Evolutionary conservation across 2,888 invertebrate genomes (phyloP), one percentile per base, ranked within the genome.

Genomic region (Lasioglossum leucozonium): DNA sequence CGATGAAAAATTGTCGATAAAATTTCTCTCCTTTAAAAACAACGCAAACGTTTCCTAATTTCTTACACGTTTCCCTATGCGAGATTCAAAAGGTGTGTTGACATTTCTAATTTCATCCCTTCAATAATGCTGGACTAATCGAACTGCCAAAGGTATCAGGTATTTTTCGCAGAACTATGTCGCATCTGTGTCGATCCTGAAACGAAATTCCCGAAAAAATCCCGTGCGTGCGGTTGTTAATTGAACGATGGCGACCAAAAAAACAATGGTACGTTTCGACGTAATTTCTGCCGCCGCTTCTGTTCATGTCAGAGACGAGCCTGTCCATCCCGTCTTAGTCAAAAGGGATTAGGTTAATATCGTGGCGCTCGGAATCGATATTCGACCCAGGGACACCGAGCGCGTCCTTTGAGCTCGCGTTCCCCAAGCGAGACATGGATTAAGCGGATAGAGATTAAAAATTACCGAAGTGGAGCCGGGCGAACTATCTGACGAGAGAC

Each of bases 361-460:
- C 77, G 72, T 77, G 69, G 37, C 55, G 47, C 37, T 72, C 65
- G 78, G 67, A 77, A 81, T 89, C 90, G 80, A 89, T 89, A 81
- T 77, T 55, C 71, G 67, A 84, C 75, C 80, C 55, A 40, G 67
- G 62, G 65, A 81, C 47, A 77, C 26, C 76, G 77, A 55, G 71
- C 26, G 16, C 72, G 71, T 83, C 79, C 87, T 84, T 88, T 82
- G 80, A 85, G 82, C 80, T 82, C 79, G 8, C 8, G 22, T 71
- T 77, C 74, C 65, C 76, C 44, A 73, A 71, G 77, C 69, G 72
- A 8, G 81, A 75, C 80, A 22, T 2, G 81, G 83, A 89, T 89
- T 83, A 87, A 83, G 47, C 62, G 84, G 76, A 67, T 75, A 77
- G 40, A 81, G 79, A 89, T 89, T 90, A 88, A 89, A 89, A 89